Base-by-base conservation (phyloP, 1,140 invertebrate species). In the Anastrepha obliqua region DNA sequence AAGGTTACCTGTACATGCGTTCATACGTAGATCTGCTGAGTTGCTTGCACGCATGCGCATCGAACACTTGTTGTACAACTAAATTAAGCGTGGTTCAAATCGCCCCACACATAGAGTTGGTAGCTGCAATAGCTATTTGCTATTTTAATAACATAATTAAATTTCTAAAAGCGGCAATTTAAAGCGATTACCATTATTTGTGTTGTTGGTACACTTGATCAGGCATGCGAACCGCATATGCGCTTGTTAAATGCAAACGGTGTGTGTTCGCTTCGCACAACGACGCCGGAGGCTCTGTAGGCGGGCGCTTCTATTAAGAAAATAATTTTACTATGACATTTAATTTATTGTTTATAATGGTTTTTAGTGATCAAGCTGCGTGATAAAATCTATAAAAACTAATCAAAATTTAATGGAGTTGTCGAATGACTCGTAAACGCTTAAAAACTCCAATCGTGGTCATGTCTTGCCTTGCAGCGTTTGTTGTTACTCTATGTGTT, bases 21-120 rank as follows among this genome's bases (percentile, higher is more conserved):
- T 7, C 51, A 55, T 55, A 62, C 1, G 60, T 62, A 17, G 13
- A 13, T n/a, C 47, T 17, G 70, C 44, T 2, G 8, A 55, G 74
- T 58, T 3, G 20, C 47, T 13, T 47, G 74, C 55, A 81, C 74
- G 74, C 74, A 81, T 81, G 47, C 74, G 74, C 74, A n/a, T 29
- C n/a, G n/a, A 58, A 81, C 47, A 81, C 74, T 81, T 81, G 74
- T 81, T 81, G 51, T 81, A 81, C 74, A 81, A 81, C 74, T 81
- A 81, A 81, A 81, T 81, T 81, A 47, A 4, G 20, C n/a, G n/a
- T 81, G 74, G n/a, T 55, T 58, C 29, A 81, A 20, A 55, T 13
- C 2, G 74, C 74, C 74, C 44, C 70, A 74, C 70, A 47, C 70
- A 74, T 74, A 15, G 42, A n/a, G 15, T 47, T 47, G 47, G 7